A percentile compares a stretch with the other conserved stretches of the same genome.
Evolutionary conservation across 2,797 vertebrate genomes (phyloP).

Genomic region (Cossypha caffra): DNA sequence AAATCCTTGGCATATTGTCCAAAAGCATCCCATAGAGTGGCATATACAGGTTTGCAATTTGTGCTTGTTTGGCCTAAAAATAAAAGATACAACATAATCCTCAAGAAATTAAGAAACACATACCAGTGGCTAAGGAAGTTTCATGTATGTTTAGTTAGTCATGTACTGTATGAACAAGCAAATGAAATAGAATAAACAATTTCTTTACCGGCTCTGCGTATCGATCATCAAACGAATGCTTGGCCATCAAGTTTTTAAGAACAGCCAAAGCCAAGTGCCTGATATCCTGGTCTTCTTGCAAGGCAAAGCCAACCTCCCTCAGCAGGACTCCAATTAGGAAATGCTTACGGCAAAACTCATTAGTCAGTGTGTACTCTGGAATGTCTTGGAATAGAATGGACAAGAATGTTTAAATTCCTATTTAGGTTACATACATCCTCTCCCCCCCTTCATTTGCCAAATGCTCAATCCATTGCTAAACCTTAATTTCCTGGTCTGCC

Average conservation of each 20-base stretch:
- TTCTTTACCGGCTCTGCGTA: constrained; percentile 87
- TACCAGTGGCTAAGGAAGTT: neutral
- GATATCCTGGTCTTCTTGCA: constrained; percentile 96
- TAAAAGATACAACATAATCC: neutral
- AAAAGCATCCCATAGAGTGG: constrained; percentile 96
- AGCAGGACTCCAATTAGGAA: constrained; percentile 94
- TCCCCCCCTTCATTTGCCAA: neutral
- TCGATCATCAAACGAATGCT: constrained; percentile 95
- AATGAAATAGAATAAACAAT: neutral
- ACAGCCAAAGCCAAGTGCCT: constrained; percentile 93
- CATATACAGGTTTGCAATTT: constrained; percentile 94
- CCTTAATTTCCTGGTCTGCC: neutral
- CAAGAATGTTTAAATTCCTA: neutral
- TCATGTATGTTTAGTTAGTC: neutral
- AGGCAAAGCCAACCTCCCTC: constrained; percentile 92
- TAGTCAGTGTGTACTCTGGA: constrained; percentile 95
- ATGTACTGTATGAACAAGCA: neutral
- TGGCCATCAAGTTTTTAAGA: constrained; percentile 97
- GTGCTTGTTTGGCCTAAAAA: constrained; percentile 90
- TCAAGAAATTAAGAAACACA: neutral
- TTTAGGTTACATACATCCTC: neutral
- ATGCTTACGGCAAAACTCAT: constrained; percentile 97
- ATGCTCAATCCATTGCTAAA: neutral
- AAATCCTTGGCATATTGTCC: constrained; percentile 98
- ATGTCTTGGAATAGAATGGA: constrained; percentile 76